Percentiles rank a stretch among this genome's conserved stretches.
Evolutionary conservation across 2,797 vertebrate species (phyloP).

Genomic region (Peromyscus aztecus): DNA sequence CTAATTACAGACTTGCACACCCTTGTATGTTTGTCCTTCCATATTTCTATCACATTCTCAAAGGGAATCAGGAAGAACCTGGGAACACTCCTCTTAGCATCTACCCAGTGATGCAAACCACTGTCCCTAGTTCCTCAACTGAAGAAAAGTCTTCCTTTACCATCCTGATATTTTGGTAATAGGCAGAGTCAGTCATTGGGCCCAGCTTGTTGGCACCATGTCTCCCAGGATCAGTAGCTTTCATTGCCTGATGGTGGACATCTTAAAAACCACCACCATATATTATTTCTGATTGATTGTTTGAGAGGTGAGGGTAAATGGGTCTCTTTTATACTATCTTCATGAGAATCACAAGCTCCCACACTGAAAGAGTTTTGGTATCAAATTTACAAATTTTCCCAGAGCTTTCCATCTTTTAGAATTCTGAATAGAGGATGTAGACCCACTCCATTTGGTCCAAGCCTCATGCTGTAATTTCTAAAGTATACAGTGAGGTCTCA

Average conservation of each 20-base stretch:
- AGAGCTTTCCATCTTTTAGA: neutral
- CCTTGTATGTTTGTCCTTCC: neutral
- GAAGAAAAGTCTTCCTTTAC: neutral
- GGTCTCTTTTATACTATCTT: neutral
- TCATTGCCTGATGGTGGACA: neutral
- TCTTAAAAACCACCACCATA: neutral
- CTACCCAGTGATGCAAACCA: no score
- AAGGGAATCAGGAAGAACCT: neutral
- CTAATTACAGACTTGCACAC: neutral
- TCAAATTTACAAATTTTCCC: neutral
- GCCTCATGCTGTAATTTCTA: neutral
- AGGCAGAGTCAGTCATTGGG: no score
- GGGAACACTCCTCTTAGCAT: neutral
- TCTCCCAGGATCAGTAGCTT: neutral
- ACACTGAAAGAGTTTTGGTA: neutral
- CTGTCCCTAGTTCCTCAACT: accelerated
- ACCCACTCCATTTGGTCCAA: neutral
- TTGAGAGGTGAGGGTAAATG: neutral
- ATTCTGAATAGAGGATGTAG: neutral
- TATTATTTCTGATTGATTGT: neutral
- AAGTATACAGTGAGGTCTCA: neutral
- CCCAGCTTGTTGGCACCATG: neutral
- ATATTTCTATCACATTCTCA: neutral
- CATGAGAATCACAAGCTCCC: neutral
- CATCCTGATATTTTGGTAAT: neutral